Base-by-base conservation (phyloP, 2,888 invertebrate species). In the Lasioglossum figueresi region DNA sequence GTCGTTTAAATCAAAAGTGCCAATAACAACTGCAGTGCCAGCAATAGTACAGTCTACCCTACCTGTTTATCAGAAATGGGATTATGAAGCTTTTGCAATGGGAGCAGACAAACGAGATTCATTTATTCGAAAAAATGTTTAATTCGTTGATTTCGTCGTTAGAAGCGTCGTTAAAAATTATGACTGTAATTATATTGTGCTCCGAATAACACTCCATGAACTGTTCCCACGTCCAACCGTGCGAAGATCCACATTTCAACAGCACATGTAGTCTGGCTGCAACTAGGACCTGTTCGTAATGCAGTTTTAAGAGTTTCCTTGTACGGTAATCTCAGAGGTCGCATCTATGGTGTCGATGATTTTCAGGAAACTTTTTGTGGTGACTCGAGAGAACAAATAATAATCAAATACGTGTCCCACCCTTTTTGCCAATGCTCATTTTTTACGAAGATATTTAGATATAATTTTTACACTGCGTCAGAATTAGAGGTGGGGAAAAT, bases 181-280 rank as follows among this genome's bases (percentile, higher is more conserved):
- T 63, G 66, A 31, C 8, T 19, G 66, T 31, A 66, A 66, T 66
- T 66, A 66, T 31, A 66, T 66, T 34, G 66, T 66, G 66, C 31
- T 66, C 66, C 8, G 31, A 66, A 66, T 23, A 66, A 66, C 66
- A 6, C 23, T 66, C 31, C 23, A 66, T 1, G 66, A 66, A 31
- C 66, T 16, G 34, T 66, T 66, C 66, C 8, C 66, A 66, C 31
- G 66, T 19, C 34, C 19, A 66, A 66, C 66, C 66, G 66, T 66
- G 66, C 34, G 66, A 66, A 66, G 34, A 66, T 19, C 1, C 66
- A 16, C 34, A 8, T 66, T 34, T 34, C 66, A 66, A 66, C 66
- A 66, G 31, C 19, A 19, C 34, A 10, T 66, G 34, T 34, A 66
- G 66, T 23, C 8, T 31, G 0, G 34, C 6, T 34, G 19, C 31